Percentiles rank a stretch among this genome's conserved stretches.
Conservation (phyloP, 2,797 vertebrate genomes). For the Notoglanidium macrostoma region DNA sequence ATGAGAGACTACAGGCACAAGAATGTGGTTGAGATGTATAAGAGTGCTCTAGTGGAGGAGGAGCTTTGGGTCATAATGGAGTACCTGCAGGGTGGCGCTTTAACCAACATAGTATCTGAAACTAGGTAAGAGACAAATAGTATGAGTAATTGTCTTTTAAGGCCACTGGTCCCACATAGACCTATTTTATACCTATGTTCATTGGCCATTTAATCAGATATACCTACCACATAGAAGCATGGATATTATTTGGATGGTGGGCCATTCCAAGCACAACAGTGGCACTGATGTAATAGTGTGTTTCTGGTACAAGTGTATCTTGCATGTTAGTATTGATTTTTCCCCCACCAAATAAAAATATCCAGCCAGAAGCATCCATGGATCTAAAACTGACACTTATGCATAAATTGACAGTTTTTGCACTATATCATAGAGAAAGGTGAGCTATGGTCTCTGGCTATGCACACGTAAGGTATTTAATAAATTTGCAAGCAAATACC, state of each 20-base stretch:
- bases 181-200: neutral
- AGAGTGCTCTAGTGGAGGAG: constrained; percentile 85
- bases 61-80: constrained; percentile 92
- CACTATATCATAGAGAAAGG: neutral
- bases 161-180: neutral
- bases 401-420: neutral
- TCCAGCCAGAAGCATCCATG: neutral
- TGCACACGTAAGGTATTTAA: neutral
- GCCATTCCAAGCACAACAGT: neutral
- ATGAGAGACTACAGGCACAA: constrained; percentile 87
- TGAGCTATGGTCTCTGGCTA: neutral
- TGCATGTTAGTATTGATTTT: neutral
- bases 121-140: constrained; percentile 74
- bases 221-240: neutral
- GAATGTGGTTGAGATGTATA: constrained; percentile 88
- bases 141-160: neutral
- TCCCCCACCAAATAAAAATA: neutral
- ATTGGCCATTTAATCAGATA: neutral
- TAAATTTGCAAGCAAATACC: neutral
- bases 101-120: constrained; percentile 86
- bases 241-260: neutral
- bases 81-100: constrained; percentile 86
- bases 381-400: neutral
- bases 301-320: neutral
- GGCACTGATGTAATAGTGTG: neutral